Evolutionary conservation across 1,140 invertebrate genomes (phyloP), one percentile per base, ranked within the genome.

Genomic region (Helicorthomorpha holstii): DNA sequence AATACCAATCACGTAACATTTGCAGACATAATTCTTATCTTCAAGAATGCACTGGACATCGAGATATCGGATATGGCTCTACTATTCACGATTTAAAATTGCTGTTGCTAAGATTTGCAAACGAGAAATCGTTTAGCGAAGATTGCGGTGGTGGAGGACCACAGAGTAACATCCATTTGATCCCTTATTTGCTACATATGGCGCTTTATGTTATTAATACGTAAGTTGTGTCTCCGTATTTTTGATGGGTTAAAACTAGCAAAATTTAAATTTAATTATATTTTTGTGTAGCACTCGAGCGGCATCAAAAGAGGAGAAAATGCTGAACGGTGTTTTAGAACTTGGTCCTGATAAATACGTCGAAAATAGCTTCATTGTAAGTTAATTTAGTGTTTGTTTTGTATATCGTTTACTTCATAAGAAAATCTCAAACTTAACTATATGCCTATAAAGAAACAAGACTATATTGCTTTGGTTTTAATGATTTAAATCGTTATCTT

Each of bases 131-230:
- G 51, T 97, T 98, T 72, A 92, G 93, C 65, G 90, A 96, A 65
- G 92, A 97, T 67, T 91, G 88, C 22, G 91, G 92, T 14, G 94
- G 94, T 55, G 94, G 93, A 56, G 88, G 93, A 16, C 86, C 88
- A 10, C 88, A 97, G 63, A 95, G 90, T 24, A 98, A 98, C 69
- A 85, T 97, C 81, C 89, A 96, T 66, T 79, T 97, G 57, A 76
- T 96, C 50, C 92, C 94, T 22, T 95, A 95, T 66, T 73, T 96
- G 27, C 76, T 91, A 51, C 92, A 96, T 64, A 92, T 94, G 77
- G 84, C 88, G 21, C 78, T 97, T 1, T 97, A 96, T 67, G 85
- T 95, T 45, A 82, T 94, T 52, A 93, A 90, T 65, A 90, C 86
- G 81, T 87, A 66, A 75, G 83, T 79, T 29, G 44, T 54, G 41